phyloP scores from a whole-genome alignment of 2,888 invertebrate genomes.

The Leucozona laternaria region DNA sequence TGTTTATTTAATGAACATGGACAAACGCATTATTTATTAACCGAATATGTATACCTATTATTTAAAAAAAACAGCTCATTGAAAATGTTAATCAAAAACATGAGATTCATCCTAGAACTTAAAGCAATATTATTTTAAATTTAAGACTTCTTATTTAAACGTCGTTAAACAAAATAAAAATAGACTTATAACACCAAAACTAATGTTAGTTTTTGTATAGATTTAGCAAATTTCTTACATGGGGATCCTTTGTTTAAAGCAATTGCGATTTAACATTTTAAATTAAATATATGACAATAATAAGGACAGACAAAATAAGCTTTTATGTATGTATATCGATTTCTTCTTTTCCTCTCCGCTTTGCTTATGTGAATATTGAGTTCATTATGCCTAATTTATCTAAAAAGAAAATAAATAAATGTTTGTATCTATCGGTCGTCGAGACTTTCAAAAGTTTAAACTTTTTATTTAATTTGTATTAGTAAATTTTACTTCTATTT shows the following conservation, averaged over 20 bases:
- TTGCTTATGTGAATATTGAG: neutral
- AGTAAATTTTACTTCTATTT: neutral
- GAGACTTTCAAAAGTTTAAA: neutral
- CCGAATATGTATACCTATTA: neutral
- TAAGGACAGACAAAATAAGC: conserved; percentile 37
- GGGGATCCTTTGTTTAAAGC: neutral
- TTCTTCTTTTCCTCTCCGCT: conserved; percentile 16
- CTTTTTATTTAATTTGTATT: no score
- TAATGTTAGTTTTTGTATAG: neutral
- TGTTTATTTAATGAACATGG: neutral
- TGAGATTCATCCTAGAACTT: neutral
- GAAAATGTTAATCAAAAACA: neutral
- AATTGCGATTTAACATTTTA: conserved; percentile 57
- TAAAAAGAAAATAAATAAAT: neutral
- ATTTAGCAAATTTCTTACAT: neutral
- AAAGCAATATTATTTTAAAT: conserved; percentile 20
- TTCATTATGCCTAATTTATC: neutral
- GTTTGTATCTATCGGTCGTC: neutral
- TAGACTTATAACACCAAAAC: conserved; percentile 11
- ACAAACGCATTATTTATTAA: neutral
- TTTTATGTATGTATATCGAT: conserved; percentile 9
- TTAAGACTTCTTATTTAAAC: neutral
- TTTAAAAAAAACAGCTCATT: neutral
- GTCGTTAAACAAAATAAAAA: neutral
- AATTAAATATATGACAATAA: conserved; percentile 72